Base-by-base conservation (phyloP, 1,140 invertebrate species). In the Teleogryllus occipitalis region DNA sequence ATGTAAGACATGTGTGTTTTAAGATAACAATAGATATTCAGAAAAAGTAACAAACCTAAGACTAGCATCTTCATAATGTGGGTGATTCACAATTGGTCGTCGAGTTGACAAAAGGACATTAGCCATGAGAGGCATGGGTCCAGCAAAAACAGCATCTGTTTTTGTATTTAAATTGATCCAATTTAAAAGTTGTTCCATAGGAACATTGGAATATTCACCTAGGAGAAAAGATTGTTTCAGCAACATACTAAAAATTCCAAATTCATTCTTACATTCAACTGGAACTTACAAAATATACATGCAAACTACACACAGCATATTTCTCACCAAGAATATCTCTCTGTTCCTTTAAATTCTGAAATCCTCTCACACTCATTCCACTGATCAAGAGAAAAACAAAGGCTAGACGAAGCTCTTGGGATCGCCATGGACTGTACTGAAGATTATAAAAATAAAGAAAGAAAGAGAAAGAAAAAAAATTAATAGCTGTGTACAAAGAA, bases 111-210 rank as follows among this genome's bases (percentile, higher is more conserved):
- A 86, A 87, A 96, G 90, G 7, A 96, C 84, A 79, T 93, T 92
- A 0, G 95, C 93, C 90, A 94, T 93, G 7, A 94, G 87, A 7
- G 94, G 92, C 95, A 96, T 96, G 80, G 94, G 91, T 46, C 95
- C 95, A 82, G 93, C 94, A 89, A 96, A 96, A 27, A 91, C 92
- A 39, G 91, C 91, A 8, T 84, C 86, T 72, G 84, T 81, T 6
- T 85, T 83, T 1, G 93, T 93, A 79, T 90, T 89, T 0, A 83
- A 81, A 47, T 89, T 88, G 76, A 96, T 90, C 94, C 94, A 96
- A 54, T 91, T 87, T 46, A 96, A 87, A 48, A 96, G 84, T 82
- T 94, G 89, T 85, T 96, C 94, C 81, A 94, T 88, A 10, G 90
- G 88, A 47, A 90, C 85, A 83, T 95, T 92, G 79, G 87, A 90